Base-by-base conservation (phyloP, 2,113 vertebrate species). In the Nipponia nippon region DNA sequence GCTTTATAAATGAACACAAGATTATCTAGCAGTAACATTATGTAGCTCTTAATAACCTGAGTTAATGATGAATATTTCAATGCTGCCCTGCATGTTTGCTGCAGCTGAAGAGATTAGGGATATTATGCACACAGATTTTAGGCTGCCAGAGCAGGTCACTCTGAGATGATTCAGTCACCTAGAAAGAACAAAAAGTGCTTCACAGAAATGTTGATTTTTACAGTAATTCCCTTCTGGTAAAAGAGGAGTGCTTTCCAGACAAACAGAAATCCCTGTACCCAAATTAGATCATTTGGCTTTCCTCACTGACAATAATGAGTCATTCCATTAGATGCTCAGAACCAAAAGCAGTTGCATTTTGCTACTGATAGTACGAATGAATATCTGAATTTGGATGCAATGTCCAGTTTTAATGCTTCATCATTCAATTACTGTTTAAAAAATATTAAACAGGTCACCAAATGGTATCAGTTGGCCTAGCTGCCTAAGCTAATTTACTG, bases 231-330 rank as follows among this genome's bases (percentile, higher is more conserved):
- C 26, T 77, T 71, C 78, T 86, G 84, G 62, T 86, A 62, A 80
- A 22, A 70, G 0, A 77, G 26, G 19, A 90, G 19, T 21, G 10
- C 29, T 73, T 93, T 87, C 87, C 79, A 88, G 49, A 49, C 58
- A 83, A 90, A 81, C 46, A 92, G 67, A 94, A 96, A 77, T 88
- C 71, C 82, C 62, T 80, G 3, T 18, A 65, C 34, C 58, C 75
- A 92, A 88, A 93, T 90, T 50, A 88, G 75, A 83, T 88, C 49
- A 73, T 81, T 90, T 92, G 75, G 75, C 82, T 88, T 93, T 70
- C 67, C 79, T 93, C 58, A 9, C 29, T 88, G 85, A 62, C 78
- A 80, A 5, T 38, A 47, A 56, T 84, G 72, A 95, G 56, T 93
- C 97, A 95, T 38, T 67, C 40, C 6, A 2, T 61, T 59, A 70